Conservation (phyloP, 1,140 invertebrate species). For the Brachionus angularis region DNA sequence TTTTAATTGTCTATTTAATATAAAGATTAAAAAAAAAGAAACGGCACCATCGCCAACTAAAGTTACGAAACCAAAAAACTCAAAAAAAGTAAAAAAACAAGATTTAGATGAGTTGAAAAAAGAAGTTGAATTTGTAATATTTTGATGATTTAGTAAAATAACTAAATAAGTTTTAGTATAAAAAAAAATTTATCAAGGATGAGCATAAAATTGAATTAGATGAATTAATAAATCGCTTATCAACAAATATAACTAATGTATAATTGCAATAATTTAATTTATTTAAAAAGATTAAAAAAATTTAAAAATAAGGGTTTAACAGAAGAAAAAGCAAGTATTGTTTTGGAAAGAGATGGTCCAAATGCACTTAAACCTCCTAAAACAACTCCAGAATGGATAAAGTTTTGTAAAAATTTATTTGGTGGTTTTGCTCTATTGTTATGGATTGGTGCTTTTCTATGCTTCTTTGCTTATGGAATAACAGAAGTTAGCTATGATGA, state of each 20-base stretch:
- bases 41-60: too few relatives aligned
- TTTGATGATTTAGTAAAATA: too few relatives aligned
- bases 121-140: conserved; percentile 39
- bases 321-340: neutral
- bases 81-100: conserved; percentile 29
- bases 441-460: conserved; percentile 93
- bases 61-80: conserved; percentile 1
- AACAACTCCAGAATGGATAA: conserved; percentile 93
- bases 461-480: conserved; percentile 93
- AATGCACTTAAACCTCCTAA: conserved; percentile 70
- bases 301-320: conserved; percentile 9
- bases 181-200: too few relatives aligned
- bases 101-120: conserved; percentile 38
- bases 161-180: too few relatives aligned
- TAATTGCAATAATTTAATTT: neutral
- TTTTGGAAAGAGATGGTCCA: conserved; percentile 44
- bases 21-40: too few relatives aligned
- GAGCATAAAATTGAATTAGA: conserved; percentile 40
- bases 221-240: conserved; percentile 8
- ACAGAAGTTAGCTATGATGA: conserved; percentile 79
- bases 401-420: conserved; percentile 95
- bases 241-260: conserved; percentile 1
- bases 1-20: too few relatives aligned
- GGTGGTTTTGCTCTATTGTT: conserved; percentile 91
- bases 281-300: too few relatives aligned